Conservation (phyloP, 2,797 vertebrate genomes). For the Epinephelus coioides region DNA sequence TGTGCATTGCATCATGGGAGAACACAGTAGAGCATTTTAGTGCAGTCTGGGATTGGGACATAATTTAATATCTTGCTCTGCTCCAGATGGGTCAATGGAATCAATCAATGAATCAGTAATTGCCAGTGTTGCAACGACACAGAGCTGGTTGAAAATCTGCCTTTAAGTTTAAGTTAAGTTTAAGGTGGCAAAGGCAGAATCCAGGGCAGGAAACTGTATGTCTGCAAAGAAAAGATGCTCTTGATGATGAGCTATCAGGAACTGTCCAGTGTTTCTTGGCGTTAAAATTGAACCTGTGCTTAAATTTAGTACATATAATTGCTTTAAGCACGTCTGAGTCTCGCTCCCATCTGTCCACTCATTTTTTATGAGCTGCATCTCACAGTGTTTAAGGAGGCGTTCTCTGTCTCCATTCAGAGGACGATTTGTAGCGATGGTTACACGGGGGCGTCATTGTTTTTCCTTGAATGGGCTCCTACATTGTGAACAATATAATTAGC, state of each 20-base stretch:
- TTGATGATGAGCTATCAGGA: not conserved
- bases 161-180: not conserved
- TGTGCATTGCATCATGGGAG: too few relatives aligned
- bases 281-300: not conserved
- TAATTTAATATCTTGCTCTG: not conserved
- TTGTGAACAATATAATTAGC: conserved; percentile 66
- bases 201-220: not conserved
- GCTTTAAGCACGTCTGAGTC: not conserved
- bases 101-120: too few relatives aligned
- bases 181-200: not conserved
- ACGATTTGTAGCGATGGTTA: conserved; percentile 57
- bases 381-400: conserved; percentile 22
- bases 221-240: not conserved
- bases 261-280: not conserved
- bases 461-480: conserved; percentile 35
- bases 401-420: conserved; percentile 33
- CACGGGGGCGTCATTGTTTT: conserved; percentile 62
- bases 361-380: conserved; percentile 22
- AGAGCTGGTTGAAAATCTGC: not conserved
- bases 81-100: not conserved
- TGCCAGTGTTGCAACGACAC: too few relatives aligned
- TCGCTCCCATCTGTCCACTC: conserved; percentile 7
- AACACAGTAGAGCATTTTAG: too few relatives aligned
- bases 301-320: not conserved
- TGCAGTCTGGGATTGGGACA: not conserved